Evolutionary conservation across 2,797 vertebrate genomes (phyloP), one percentile per base, ranked within the genome.

Genomic region (Cacajao melanocephalus): DNA sequence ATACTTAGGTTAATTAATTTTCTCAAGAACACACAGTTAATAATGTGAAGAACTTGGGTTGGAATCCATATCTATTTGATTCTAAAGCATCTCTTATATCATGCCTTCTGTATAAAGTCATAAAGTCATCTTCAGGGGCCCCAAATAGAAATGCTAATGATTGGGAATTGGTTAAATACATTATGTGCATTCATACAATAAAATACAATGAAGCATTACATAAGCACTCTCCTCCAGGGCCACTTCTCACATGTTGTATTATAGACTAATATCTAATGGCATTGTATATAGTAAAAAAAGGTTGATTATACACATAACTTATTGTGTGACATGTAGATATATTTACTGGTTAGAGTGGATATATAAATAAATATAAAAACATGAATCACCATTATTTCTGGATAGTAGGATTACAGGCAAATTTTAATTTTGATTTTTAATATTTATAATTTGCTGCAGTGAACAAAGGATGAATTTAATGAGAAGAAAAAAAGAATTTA

Each of bases 391-490:
- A 70, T 90, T 82, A 76, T 81, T 22, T 76, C n/a, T 90, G 46
- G 44, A 41, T 75, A 44, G 17, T 76, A 30, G 48, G n/a, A 93
- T 73, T 93, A 81, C 33, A 39, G 26, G 30, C 5, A 50, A 90
- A 41, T 83, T 96, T 96, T 91, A 88, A 41, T 82, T 96, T 89
- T 72, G 61, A 95, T 90, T 95, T 92, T 89, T 52, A 41, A 4
- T 85, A 81, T 82, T 64, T 86, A 80, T 87, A 91, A 72, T 50
- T 85, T 94, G 75, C 55, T 97, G 4, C 6, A 93, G n/a, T 75
- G 28, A 94, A 87, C 4, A 81, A 67, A 12, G 39, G 76, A 58
- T 52, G 80, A 87, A 93, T 86, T 92, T 86, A 93, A 81, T 58
- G 76, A 84, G 0, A 92, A 90, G 39, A 41, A 76, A 46, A 81